Base-by-base conservation (phyloP, 2,113 vertebrate genomes). In the Paracanthobrama guichenoti region DNA sequence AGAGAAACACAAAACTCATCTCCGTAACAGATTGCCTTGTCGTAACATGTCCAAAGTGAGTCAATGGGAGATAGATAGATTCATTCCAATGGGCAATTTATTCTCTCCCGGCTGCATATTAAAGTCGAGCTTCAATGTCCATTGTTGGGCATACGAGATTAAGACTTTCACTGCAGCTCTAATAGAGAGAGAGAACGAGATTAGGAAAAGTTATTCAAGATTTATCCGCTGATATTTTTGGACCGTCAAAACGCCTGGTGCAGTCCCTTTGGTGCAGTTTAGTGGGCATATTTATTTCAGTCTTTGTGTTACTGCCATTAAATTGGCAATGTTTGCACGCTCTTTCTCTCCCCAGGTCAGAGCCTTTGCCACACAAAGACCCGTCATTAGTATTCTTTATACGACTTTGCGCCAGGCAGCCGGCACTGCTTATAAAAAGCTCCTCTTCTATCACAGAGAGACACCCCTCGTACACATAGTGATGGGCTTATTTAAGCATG, bases 51-150 rank as follows among this genome's bases (percentile, higher is more conserved):
- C 82, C 84, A 82, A 92, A 90, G 89, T 81, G 88, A 92, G 90
- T 88, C 74, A 83, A 35, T 62, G 87, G 85, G 84, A 89, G 89
- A 84, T 87, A 92, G 88, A 92, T 81, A 86, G 85, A 92, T 91
- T 88, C 78, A 88, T 88, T 91, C 83, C 76, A 80, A 75, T 81
- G 86, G 89, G 79, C 82, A 81, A 84, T 93, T 92, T 91, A 92
- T 90, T 91, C 89, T 91, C 86, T 86, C 75, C 79, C 78, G 59
- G 87, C 86, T 91, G 90, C 87, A 92, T 90, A 91, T 91, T 84
- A 87, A 87, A 83, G 28, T 82, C 26, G n/a, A 85, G 71, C 73
- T 83, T 89, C 81, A 89, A 82, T 88, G 86, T 88, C 88, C 86
- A 88, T 60, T 82, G 87, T 55, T n/a, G 28, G 50, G 79, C 20